These are phyloP conservation scores for Platorchestia sp. DNA, from an alignment of 1,140 invertebrate genomes.

Conservation along the genomic window DNA sequence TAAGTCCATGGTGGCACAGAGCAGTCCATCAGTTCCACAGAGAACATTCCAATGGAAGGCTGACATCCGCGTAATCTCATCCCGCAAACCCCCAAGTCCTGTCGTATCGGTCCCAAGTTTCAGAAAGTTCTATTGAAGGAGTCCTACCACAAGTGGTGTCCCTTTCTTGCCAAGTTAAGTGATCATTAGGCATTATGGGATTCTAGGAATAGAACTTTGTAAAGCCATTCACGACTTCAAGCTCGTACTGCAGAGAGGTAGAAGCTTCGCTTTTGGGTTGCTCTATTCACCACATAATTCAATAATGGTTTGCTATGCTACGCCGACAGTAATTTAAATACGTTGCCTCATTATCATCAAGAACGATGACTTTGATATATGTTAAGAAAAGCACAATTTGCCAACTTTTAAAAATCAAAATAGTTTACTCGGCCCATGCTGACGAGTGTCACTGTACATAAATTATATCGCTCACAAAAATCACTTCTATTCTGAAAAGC, in stretches of 20 bases:
- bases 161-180: background rate
- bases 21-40: background rate
- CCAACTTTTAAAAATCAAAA: background rate
- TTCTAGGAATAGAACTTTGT: background rate
- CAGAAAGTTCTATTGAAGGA: background rate
- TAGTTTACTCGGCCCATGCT: background rate
- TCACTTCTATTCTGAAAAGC: too few species aligned
- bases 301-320: background rate
- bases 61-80: background rate
- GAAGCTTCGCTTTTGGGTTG: background rate
- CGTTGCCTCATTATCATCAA: background rate
- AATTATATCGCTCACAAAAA: background rate
- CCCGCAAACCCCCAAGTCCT: background rate
- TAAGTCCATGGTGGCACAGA: background rate
- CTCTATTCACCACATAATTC: background rate
- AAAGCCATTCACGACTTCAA: background rate
- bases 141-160: background rate
- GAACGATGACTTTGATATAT: too few species aligned
- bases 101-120: background rate
- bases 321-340: background rate
- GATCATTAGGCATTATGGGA: background rate
- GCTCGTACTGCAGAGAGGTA: background rate
- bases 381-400: background rate
- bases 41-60: background rate
- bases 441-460: background rate